Percentiles rank a stretch among this genome's conserved stretches.
phyloP scores from a whole-genome alignment of 2,888 invertebrate genomes.

The Pemphredon lugubris region DNA sequence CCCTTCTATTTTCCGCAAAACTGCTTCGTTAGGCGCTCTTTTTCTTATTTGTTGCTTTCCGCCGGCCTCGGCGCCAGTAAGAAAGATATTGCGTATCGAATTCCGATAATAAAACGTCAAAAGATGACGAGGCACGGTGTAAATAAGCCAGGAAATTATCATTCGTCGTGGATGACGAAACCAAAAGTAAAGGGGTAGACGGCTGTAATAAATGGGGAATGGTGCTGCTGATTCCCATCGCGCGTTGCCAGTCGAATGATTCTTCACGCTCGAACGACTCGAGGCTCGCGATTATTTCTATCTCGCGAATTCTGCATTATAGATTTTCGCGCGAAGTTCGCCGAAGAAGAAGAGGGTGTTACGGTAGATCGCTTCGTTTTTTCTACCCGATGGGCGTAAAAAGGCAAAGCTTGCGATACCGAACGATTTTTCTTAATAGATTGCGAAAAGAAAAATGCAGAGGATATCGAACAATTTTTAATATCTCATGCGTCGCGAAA shows the following conservation, averaged over 20 bases:
- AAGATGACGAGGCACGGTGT: slow-evolving; percentile 41
- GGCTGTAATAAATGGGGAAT: slow-evolving; percentile 2
- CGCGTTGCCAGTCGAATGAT: neutral
- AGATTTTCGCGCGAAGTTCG: too few relatives aligned
- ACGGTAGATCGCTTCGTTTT: too few relatives aligned
- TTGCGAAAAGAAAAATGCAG: too few relatives aligned
- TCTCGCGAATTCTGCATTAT: too few relatives aligned
- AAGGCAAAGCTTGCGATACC: too few relatives aligned
- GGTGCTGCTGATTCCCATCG: slow-evolving; percentile 28
- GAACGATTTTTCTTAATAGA: too few relatives aligned
- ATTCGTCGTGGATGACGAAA: slow-evolving; percentile 23
- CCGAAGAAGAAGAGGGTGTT: too few relatives aligned
- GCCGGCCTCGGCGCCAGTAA: neutral
- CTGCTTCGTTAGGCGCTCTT: slow-evolving; percentile 13
- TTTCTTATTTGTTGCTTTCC: slow-evolving; percentile 19
- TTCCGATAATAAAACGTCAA: slow-evolving; percentile 55
- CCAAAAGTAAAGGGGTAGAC: slow-evolving; percentile 32
- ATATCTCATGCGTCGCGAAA: too few relatives aligned
- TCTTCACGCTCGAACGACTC: neutral
- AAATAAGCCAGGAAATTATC: slow-evolving; percentile 51
- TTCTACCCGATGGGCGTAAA: too few relatives aligned
- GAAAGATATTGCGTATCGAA: slow-evolving; percentile 50
- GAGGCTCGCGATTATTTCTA: neutral
- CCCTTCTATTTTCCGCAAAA: neutral
- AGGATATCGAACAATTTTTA: too few relatives aligned